Evolutionary conservation across 2,113 vertebrate genomes (phyloP), one percentile per base, ranked within the genome.

Genomic region (Lepisosteus oculatus): DNA sequence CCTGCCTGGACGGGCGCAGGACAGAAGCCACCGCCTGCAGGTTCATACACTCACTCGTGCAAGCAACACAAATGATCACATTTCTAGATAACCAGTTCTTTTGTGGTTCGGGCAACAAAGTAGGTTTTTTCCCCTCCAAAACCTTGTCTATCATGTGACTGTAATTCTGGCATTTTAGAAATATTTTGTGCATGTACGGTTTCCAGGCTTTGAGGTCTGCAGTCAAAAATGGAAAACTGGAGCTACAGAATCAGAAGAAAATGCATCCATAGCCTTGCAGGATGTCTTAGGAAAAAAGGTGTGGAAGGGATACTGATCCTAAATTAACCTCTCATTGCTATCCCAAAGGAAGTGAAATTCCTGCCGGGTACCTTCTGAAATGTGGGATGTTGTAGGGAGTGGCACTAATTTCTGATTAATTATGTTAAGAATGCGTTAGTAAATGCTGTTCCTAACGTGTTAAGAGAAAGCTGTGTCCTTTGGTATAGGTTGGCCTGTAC

Each of bases 401-500:
- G 29, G 1, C 29, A 29, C 59, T 61, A 17, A 13, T 17, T 43
- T 64, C 62, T 64, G n/a, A 5, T 6, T 11, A 3, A 43, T 14
- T 66, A 13, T 47, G 47, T 9, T 6, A 54, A 15, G 3, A 9
- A 45, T 54, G 11, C 8, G 3, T 43, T 8, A 42, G 12, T 71
- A 15, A 15, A 14, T 68, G 43, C 13, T n/a, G 43, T 63, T 44
- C 29, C 59, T 69, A 15, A 72, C 15, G 15, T 47, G 3, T 9
- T 44, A n/a, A 15, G 9, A 43, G 44, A 61, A 51, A 8, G 56
- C 2, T 65, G 14, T 47, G 6, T 41, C 47, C 66, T n/a, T 14
- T 78, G 44, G 44, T 55, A 11, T 74, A 90, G 87, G 90, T 90
- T 43, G 82, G 77, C 44, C 57, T 93, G 4, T 93, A 93, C 68